These are phyloP conservation scores for Hyles lineata DNA, from an alignment of 2,888 invertebrate genomes.

Conservation along the genomic window DNA sequence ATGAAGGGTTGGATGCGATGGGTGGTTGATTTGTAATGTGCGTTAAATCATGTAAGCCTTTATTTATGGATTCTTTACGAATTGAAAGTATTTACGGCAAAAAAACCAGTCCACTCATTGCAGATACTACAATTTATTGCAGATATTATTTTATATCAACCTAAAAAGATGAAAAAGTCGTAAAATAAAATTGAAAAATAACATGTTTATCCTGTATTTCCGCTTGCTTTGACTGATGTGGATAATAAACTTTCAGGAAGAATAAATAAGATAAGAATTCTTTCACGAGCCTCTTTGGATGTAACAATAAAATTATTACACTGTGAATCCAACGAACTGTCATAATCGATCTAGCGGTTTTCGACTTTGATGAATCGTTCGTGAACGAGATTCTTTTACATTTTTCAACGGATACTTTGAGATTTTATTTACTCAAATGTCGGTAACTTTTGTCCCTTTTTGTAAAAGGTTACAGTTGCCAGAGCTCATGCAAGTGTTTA, in stretches of 20 bases:
- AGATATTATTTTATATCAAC: no score
- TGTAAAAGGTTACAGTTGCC: background rate
- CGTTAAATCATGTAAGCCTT: no score
- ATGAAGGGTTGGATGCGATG: no score
- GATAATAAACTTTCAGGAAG: background rate
- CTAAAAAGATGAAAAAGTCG: no score
- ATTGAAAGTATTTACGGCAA: no score
- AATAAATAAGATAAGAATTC: constrained; percentile 10
- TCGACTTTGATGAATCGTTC: constrained; percentile 53
- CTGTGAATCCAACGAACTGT: constrained; percentile 17
- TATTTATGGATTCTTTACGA: no score
- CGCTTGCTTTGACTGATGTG: background rate
- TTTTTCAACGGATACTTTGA: constrained; percentile 11
- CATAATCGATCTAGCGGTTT: constrained; percentile 38
- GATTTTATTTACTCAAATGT: constrained; percentile 42
- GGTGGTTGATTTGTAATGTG: no score
- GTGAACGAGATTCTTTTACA: constrained; percentile 43
- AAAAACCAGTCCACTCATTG: no score
- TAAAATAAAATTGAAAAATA: background rate
- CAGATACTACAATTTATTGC: no score
- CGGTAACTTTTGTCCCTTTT: background rate
- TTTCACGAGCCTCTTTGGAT: constrained; percentile 1
- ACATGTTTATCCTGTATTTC: background rate
- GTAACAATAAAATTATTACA: constrained; percentile 17
- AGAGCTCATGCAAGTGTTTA: no score